Evolutionary conservation across 2,797 vertebrate species (phyloP).

Genomic region (Alcedo atthis): DNA sequence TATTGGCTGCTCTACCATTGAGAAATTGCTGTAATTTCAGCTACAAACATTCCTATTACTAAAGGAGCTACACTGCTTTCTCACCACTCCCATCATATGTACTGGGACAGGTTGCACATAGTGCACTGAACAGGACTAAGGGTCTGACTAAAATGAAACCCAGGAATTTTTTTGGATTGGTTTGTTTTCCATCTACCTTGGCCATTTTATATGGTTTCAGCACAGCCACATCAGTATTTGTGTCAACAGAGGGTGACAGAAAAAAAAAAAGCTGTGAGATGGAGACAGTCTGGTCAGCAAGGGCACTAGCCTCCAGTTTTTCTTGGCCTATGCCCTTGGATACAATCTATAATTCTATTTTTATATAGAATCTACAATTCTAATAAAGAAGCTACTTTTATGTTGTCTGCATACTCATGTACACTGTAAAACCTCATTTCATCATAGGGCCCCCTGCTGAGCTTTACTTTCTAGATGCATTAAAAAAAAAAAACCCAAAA

Average conservation of each 20-base stretch:
- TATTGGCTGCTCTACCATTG: background rate
- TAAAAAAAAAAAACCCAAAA: background rate
- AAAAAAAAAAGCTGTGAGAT: background rate
- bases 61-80: background rate
- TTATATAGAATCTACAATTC: background rate
- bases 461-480: background rate
- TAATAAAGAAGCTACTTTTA: background rate
- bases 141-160: background rate
- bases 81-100: background rate
- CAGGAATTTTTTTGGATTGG: background rate
- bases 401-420: background rate
- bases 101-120: background rate
- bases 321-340: background rate
- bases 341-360: no score
- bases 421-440: background rate
- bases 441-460: background rate
- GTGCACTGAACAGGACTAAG: background rate
- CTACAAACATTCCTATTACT: background rate
- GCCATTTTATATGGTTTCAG: background rate
- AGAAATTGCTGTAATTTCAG: background rate
- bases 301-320: background rate
- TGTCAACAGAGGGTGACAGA: rapidly evolving
- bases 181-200: background rate
- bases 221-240: background rate
- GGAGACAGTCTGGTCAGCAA: background rate